These are phyloP conservation scores for Hemaris fuciformis DNA, from an alignment of 2,888 invertebrate species.

Conservation along the genomic window DNA sequence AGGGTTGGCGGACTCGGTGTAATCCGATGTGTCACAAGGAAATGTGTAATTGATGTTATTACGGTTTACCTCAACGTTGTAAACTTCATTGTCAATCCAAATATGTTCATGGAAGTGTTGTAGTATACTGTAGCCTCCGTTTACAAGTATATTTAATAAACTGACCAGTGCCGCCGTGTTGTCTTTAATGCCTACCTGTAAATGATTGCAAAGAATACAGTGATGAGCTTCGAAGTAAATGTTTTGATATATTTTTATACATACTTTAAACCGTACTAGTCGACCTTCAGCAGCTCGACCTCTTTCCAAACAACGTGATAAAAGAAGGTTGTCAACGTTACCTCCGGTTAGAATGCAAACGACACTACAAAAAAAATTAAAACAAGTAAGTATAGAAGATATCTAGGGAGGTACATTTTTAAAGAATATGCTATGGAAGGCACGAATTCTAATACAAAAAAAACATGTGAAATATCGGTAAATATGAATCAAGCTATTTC, in stretches of 20 bases:
- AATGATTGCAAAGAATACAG: too few relatives aligned
- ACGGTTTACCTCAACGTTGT: conserved; percentile 62
- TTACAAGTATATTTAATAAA: conserved; percentile 85
- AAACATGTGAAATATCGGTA: background rate
- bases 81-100: conserved; percentile 94
- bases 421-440: too few relatives aligned
- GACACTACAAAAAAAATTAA: conserved; percentile 81
- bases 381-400: too few relatives aligned
- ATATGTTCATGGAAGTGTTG: conserved; percentile 95
- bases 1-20: too few relatives aligned
- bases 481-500: too few relatives aligned
- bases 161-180: conserved; percentile 84
- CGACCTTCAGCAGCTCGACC: conserved; percentile 93
- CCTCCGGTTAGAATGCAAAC: conserved; percentile 92
- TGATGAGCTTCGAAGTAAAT: too few relatives aligned
- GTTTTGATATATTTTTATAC: too few relatives aligned
- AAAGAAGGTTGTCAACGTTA: conserved; percentile 92
- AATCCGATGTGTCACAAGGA: too few relatives aligned
- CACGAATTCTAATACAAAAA: too few relatives aligned
- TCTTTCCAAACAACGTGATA: conserved; percentile 91
- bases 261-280: conserved; percentile 79
- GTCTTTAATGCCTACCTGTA: conserved; percentile 56
- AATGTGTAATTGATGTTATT: background rate
- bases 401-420: too few relatives aligned
- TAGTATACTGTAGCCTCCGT: conserved; percentile 90